Conservation (phyloP, 2,797 vertebrate species). For the Sebastes steindachneri region DNA sequence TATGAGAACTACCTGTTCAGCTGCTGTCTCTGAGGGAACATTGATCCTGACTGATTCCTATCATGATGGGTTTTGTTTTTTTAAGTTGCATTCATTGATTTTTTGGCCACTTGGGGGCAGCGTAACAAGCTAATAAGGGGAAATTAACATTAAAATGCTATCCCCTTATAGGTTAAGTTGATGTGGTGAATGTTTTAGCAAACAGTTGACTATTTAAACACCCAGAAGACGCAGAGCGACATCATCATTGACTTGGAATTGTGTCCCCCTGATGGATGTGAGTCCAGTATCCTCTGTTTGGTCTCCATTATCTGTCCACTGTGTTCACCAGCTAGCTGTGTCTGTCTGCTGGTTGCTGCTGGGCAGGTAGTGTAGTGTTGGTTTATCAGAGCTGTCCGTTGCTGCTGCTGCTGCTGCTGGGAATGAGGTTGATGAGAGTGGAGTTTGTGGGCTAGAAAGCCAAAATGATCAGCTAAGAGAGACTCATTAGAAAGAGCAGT, state of each 20-base stretch:
- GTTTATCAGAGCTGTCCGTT: neutral
- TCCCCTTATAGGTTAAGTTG: neutral
- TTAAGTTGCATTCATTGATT: neutral
- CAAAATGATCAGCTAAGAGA: neutral
- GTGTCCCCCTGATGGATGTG: neutral
- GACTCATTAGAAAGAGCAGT: neutral
- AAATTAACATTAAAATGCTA: neutral
- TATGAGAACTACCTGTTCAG: neutral
- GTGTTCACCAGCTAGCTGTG: neutral
- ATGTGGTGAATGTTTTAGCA: too few species aligned
- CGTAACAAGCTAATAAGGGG: neutral
- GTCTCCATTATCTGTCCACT: neutral
- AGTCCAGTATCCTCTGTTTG: neutral
- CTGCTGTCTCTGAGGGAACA: neutral
- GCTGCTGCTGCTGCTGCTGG: neutral
- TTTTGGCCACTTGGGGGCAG: constrained; percentile 1
- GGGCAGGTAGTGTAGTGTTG: neutral
- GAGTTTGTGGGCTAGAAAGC: neutral
- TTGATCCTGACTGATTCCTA: neutral
- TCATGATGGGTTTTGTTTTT: neutral
- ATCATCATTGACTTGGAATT: neutral
- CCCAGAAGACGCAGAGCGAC: neutral
- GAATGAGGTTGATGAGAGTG: neutral
- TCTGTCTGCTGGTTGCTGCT: neutral
- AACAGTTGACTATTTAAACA: neutral